phyloP scores from a whole-genome alignment of 2,113 vertebrate species.

The Sclerurus mexicanus region DNA sequence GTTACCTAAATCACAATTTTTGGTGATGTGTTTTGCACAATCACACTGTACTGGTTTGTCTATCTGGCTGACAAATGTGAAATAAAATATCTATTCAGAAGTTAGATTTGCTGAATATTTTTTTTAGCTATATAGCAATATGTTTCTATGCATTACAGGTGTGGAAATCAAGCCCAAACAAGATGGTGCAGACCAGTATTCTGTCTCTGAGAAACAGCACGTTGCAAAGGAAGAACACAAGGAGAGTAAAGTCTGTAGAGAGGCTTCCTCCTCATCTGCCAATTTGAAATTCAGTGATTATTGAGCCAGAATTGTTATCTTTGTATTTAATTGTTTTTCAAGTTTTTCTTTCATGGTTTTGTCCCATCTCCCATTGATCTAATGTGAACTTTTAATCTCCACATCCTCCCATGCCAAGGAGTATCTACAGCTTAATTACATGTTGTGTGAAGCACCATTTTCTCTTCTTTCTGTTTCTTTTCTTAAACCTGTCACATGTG shows the following conservation, averaged over 20 bases:
- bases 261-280: background rate
- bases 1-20: background rate
- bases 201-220: background rate
- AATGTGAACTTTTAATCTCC: background rate
- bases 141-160: background rate
- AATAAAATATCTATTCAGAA: background rate
- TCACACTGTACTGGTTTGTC: background rate
- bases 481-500: background rate
- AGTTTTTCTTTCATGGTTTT: background rate
- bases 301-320: background rate
- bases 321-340: background rate
- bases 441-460: background rate
- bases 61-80: background rate
- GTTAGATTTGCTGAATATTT: background rate
- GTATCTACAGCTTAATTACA: background rate
- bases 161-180: background rate
- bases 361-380: background rate
- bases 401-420: background rate
- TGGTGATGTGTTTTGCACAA: background rate
- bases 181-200: background rate
- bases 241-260: background rate
- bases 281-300: background rate
- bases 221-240: background rate
- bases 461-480: background rate
- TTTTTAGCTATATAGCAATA: background rate